Conservation (phyloP, 1,140 invertebrate species). For the Thaumetopoea pityocampa region DNA sequence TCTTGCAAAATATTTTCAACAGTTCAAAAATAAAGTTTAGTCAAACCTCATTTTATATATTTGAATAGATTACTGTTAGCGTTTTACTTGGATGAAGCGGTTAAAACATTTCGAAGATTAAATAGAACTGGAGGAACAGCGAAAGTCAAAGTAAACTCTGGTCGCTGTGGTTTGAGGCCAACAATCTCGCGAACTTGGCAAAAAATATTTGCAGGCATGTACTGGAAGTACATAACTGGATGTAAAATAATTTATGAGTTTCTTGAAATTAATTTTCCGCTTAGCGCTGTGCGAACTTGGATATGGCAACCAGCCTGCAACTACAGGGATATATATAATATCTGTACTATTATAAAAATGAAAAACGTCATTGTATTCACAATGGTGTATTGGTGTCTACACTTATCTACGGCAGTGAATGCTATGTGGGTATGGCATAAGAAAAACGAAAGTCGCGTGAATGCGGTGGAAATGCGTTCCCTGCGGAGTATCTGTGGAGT, state of each 20-base stretch:
- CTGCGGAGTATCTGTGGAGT: too few relatives aligned
- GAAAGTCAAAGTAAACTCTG: slow-evolving; percentile 12
- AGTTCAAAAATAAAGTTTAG: slow-evolving; percentile 4
- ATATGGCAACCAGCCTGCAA: too few relatives aligned
- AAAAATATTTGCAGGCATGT: slow-evolving; percentile 7
- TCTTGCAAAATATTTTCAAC: not conserved
- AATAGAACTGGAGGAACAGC: slow-evolving; percentile 5
- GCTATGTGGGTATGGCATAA: too few relatives aligned
- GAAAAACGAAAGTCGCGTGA: too few relatives aligned
- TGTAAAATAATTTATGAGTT: not conserved
- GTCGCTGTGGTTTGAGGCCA: slow-evolving; percentile 1
- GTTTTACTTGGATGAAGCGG: slow-evolving; percentile 8
- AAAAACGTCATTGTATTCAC: too few relatives aligned
- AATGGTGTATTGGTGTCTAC: too few relatives aligned
- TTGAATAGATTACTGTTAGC: slow-evolving; percentile 2
- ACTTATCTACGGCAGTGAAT: too few relatives aligned
- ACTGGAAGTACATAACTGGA: not conserved
- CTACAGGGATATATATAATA: too few relatives aligned
- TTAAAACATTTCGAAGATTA: slow-evolving; percentile 11
- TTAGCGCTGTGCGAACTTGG: too few relatives aligned
- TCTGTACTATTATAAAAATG: too few relatives aligned
- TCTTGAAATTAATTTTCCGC: too few relatives aligned
- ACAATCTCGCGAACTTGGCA: slow-evolving; percentile 3
- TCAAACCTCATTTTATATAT: slow-evolving; percentile 4
- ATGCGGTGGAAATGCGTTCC: too few relatives aligned